These are phyloP conservation scores for Catamblyrhynchus diadema DNA, from an alignment of 2,797 vertebrate species.

Conservation along the genomic window DNA sequence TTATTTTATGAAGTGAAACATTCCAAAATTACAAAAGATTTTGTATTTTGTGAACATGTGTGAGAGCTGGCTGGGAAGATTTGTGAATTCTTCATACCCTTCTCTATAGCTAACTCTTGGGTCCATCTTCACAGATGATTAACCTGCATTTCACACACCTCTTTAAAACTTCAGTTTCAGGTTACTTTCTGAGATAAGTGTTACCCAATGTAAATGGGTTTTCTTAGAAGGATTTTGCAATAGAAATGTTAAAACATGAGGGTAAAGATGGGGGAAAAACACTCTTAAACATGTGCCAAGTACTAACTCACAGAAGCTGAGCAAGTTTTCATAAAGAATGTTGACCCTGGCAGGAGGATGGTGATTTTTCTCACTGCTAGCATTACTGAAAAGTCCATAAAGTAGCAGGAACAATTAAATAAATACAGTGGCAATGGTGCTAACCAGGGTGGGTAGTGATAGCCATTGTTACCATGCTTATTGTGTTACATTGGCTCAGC, in stretches of 20 bases:
- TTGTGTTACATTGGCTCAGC: background rate
- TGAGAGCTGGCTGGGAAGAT: background rate
- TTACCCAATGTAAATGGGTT: background rate
- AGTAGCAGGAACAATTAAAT: constrained; percentile 26
- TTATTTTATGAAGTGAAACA: constrained; percentile 10
- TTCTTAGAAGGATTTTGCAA: background rate
- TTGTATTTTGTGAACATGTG: background rate
- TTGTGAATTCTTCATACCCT: background rate
- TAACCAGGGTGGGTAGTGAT: background rate
- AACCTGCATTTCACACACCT: background rate
- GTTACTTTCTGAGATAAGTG: background rate
- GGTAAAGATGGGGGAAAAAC: background rate
- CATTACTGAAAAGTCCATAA: background rate
- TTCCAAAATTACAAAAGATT: constrained; percentile 19
- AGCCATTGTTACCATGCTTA: background rate
- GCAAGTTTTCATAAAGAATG: constrained; percentile 3
- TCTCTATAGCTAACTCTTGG: background rate
- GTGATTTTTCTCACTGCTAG: background rate
- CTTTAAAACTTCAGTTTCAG: background rate
- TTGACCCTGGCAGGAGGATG: constrained; percentile 12
- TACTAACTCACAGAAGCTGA: background rate
- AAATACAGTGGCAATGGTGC: background rate
- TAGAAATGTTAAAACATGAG: background rate
- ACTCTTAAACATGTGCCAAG: background rate
- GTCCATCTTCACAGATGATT: background rate